Evolutionary conservation across 2,888 invertebrate genomes (phyloP).

Genomic region (Agonum fuliginosum): DNA sequence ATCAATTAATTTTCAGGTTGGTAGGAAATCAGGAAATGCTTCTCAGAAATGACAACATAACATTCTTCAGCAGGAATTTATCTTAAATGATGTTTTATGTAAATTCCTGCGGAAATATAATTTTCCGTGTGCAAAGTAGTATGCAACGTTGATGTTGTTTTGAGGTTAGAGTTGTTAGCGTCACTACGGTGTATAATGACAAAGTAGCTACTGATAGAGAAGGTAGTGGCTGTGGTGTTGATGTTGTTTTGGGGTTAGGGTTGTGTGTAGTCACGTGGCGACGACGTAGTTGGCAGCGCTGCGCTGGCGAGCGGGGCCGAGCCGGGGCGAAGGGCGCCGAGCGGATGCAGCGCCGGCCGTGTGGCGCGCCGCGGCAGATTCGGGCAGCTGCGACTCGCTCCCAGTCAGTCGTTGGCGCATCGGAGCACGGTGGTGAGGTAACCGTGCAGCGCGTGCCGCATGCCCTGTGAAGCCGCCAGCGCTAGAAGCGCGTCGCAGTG

Average conservation of each 20-base stretch:
- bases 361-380: constrained; percentile 52
- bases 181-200: too few species aligned
- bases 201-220: too few species aligned
- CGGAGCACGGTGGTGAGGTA: constrained; percentile 56
- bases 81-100: too few species aligned
- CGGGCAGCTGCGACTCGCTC: constrained; percentile 21
- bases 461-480: constrained; percentile 30
- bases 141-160: too few species aligned
- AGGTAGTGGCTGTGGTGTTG: not conserved
- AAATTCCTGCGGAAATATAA: too few species aligned
- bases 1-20: too few species aligned
- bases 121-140: too few species aligned
- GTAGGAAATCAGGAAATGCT: too few species aligned
- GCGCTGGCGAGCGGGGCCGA: constrained; percentile 14
- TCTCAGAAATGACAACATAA: too few species aligned
- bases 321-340: constrained; percentile 4
- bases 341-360: constrained; percentile 46
- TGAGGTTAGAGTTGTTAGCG: too few species aligned
- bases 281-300: constrained; percentile 22
- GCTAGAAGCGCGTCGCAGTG: constrained; percentile 10
- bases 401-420: constrained; percentile 57
- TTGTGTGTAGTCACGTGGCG: constrained; percentile 33
- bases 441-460: constrained; percentile 46
- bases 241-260: constrained; percentile 27
- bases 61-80: too few species aligned